Evolutionary conservation across 2,113 vertebrate species (phyloP).

Genomic region (Montifringilla adamsi): DNA sequence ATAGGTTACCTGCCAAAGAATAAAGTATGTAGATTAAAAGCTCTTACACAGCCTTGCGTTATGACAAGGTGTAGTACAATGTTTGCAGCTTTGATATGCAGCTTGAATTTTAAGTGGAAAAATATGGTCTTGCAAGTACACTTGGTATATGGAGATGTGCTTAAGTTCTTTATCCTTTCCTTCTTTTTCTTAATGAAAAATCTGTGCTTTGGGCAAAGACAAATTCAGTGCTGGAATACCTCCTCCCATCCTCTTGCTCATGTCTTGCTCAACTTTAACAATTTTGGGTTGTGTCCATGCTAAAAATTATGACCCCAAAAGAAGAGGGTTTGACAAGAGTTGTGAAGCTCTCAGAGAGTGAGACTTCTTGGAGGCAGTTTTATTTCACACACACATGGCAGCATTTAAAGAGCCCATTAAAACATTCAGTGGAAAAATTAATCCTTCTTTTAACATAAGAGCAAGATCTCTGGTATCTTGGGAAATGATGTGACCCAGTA

Average conservation of each 20-base stretch:
- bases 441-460: not conserved
- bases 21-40: not conserved
- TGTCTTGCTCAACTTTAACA: not conserved
- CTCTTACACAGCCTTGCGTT: not conserved
- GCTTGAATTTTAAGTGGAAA: slow-evolving; percentile 22
- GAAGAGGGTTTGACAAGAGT: not conserved
- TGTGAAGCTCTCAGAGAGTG: not conserved
- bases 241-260: not conserved
- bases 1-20: not conserved
- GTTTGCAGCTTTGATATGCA: not conserved
- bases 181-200: not conserved
- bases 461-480: not conserved
- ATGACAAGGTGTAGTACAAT: not conserved
- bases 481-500: not conserved
- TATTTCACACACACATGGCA: not conserved
- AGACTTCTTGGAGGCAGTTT: not conserved
- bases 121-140: not conserved
- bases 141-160: not conserved
- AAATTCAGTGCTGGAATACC: not conserved
- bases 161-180: not conserved
- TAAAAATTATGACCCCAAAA: not conserved
- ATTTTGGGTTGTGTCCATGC: not conserved
- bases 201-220: not conserved
- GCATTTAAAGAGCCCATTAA: not conserved
- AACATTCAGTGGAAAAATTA: not conserved